phyloP scores from a whole-genome alignment of 2,797 vertebrate genomes.

The Lagothrix lagotricha region DNA sequence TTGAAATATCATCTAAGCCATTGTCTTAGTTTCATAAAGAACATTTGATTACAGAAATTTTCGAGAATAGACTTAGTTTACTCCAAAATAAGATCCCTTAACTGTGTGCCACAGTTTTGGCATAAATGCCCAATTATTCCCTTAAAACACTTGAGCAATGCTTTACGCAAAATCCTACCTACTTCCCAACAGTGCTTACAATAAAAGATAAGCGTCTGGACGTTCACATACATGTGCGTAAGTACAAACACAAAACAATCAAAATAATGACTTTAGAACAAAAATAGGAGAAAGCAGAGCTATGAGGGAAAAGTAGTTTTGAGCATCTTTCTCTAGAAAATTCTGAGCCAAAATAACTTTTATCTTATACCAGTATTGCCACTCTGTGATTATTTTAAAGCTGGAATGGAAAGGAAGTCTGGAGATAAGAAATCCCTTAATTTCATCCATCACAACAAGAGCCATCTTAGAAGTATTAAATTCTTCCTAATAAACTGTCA shows the following conservation, averaged over 20 bases:
- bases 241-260: background rate
- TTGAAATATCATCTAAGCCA: background rate
- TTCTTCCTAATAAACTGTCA: conserved; percentile 58
- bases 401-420: background rate
- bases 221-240: accelerated
- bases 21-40: background rate
- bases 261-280: background rate
- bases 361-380: background rate
- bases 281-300: background rate
- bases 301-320: background rate
- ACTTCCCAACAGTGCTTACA: background rate
- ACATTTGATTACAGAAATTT: background rate
- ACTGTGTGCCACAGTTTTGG: background rate
- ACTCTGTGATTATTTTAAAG: conserved; percentile 36
- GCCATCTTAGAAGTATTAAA: conserved; percentile 39
- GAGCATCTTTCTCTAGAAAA: background rate
- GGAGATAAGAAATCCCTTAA: conserved; percentile 50
- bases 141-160: background rate
- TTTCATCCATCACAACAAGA: conserved; percentile 55
- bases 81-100: background rate
- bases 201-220: background rate
- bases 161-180: background rate
- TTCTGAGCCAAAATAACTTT: background rate
- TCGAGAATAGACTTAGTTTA: background rate
- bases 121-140: background rate